Percentiles rank a stretch among this genome's conserved stretches.
phyloP scores from a whole-genome alignment of 2,888 invertebrate species.

The Endotricha flammealis region DNA sequence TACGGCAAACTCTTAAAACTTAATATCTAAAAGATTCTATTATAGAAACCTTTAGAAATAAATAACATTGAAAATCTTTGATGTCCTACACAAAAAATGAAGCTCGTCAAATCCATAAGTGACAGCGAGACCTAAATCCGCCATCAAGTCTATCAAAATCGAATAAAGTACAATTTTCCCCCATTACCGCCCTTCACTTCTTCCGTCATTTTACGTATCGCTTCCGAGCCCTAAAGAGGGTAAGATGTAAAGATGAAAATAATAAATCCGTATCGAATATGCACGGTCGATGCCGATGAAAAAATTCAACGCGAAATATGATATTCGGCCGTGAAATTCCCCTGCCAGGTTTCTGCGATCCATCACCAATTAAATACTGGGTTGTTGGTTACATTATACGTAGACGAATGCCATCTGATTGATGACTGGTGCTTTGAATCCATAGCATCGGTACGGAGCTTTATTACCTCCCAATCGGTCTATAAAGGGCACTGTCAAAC shows the following conservation, averaged over 20 bases:
- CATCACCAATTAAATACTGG: constrained; percentile 73
- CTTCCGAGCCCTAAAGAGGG: constrained; percentile 70
- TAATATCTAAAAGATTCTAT: too few relatives aligned
- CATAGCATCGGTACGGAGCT: constrained; percentile 38
- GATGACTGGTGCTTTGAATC: constrained; percentile 60
- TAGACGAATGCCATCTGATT: constrained; percentile 62
- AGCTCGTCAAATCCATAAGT: constrained; percentile 42
- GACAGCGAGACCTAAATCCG: constrained; percentile 63
- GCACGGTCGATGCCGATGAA: constrained; percentile 58
- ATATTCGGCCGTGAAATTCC: constrained; percentile 55
- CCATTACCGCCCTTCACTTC: constrained; percentile 74
- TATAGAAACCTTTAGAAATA: too few relatives aligned
- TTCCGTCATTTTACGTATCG: constrained; percentile 77
- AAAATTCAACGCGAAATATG: constrained; percentile 46
- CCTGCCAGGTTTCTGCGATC: constrained; percentile 48
- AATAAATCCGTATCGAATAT: constrained; percentile 75
- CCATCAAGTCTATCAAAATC: constrained; percentile 75
- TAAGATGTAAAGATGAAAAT: constrained; percentile 68
- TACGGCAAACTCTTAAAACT: neutral
- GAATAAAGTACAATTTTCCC: constrained; percentile 76
- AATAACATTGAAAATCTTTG: too few relatives aligned
- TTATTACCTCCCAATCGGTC: constrained; percentile 44
- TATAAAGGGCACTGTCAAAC: constrained; percentile 48
- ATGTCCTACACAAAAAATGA: constrained; percentile 17
- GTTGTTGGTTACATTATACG: constrained; percentile 67